Evolutionary conservation across 1,140 invertebrate species (phyloP).

Genomic region (Pemphigus obesinymphae): DNA sequence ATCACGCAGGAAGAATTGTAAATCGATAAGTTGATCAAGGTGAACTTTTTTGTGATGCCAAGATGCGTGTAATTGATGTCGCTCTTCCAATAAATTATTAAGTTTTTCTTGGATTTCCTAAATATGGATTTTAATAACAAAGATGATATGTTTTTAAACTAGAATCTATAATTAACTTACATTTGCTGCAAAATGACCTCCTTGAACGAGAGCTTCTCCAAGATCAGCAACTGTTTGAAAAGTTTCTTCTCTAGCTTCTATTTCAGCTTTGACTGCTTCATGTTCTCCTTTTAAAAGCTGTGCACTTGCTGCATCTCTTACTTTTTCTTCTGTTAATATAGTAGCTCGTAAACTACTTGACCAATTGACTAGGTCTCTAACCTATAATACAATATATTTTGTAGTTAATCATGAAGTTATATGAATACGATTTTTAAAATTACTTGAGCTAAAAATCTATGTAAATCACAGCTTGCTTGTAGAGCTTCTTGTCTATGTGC

Average conservation of each 20-base stretch:
- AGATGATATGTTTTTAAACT: neutral
- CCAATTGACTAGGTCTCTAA: conserved; percentile 86
- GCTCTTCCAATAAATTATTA: conserved; percentile 68
- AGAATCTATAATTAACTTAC: conserved; percentile 47
- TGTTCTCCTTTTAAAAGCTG: conserved; percentile 85
- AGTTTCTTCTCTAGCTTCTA: conserved; percentile 85
- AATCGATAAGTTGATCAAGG: conserved; percentile 88
- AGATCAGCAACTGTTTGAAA: conserved; percentile 74
- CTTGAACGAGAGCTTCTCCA: conserved; percentile 78
- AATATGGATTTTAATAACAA: neutral
- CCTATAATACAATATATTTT: conserved; percentile 53
- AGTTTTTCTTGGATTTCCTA: conserved; percentile 77
- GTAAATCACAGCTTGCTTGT: conserved; percentile 81
- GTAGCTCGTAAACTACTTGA: conserved; percentile 69
- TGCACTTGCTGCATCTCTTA: conserved; percentile 78
- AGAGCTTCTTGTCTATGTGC: conserved; percentile 73
- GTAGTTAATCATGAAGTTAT: conserved; percentile 1
- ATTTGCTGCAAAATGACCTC: conserved; percentile 73
- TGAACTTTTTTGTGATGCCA: conserved; percentile 88
- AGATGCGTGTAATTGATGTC: conserved; percentile 70
- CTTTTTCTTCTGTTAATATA: conserved; percentile 78
- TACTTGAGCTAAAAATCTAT: conserved; percentile 75
- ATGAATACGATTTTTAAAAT: conserved; percentile 39
- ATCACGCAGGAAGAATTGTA: conserved; percentile 91
- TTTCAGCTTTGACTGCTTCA: conserved; percentile 86